Evolutionary conservation across 2,797 vertebrate species (phyloP), one percentile per base, ranked within the genome.

Genomic region (Epinephelus awoara): DNA sequence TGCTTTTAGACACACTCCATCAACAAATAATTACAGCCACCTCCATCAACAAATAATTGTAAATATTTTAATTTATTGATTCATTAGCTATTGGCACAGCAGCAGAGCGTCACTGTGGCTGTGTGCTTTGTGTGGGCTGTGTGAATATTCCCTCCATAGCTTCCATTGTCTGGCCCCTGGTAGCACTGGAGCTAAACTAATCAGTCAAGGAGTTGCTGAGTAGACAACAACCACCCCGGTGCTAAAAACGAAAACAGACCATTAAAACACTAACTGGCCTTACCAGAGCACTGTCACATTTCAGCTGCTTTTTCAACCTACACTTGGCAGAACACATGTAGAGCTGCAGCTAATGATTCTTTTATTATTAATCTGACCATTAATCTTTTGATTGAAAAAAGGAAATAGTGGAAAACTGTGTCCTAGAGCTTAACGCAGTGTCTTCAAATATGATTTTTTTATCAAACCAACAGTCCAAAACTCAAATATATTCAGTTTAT

Each of bases 191-290:
- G 80, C 85, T 91, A 88, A 92, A 89, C 88, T 89, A 91, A 93
- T 92, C 91, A 92, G 87, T 90, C 87, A 87, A 82, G 79, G 87
- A 92, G 87, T 84, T 93, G 92, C 91, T 92, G 90, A 92, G 88
- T 91, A 77, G 88, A 85, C 91, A 86, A 79, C 84, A 86, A 73
- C 19, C 76, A 67, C 75, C 65, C 56, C 56, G 17, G 19, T 68
- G 49, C 66, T 79, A 18, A 88, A 87, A 88, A 87, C 73, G 78
- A 80, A 89, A 79, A 75, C 82, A 82, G 61, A 82, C 81, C 88
- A 86, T 89, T 86, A 87, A 87, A 85, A 85, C 80, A 72, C 86
- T 86, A 88, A 94, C 83, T 93, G 89, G 82, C 69, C 51, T 52
- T 18, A 71, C 21, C 9, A 82, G 50, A 57, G 49, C 17, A 50